A percentile compares a stretch with the other conserved stretches of the same genome.
These are phyloP conservation scores for Polydrusus pterygomalis DNA, from an alignment of 2,888 invertebrate genomes.

Conservation along the genomic window DNA sequence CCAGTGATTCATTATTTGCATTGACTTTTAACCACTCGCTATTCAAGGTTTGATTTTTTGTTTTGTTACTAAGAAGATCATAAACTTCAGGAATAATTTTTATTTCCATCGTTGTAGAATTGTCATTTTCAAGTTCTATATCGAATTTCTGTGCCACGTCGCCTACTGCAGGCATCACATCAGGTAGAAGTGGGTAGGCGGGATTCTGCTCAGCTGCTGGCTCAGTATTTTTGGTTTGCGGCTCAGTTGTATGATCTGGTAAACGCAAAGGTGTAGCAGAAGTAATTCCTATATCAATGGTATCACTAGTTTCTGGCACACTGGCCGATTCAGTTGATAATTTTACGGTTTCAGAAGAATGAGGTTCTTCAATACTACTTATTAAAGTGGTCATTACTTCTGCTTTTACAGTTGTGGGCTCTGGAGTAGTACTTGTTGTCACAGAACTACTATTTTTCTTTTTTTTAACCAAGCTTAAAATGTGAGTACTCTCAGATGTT, in stretches of 20 bases:
- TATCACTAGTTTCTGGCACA: conserved; percentile 11
- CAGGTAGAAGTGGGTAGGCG: conserved; percentile 74
- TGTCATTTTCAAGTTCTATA: conserved; percentile 55
- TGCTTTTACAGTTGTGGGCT: conserved; percentile 49
- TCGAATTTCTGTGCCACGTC: conserved; percentile 59
- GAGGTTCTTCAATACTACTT: conserved; percentile 43
- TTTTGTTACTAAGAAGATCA: conserved; percentile 63
- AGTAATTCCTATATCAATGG: not conserved
- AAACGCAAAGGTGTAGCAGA: conserved; percentile 10
- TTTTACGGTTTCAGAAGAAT: not conserved
- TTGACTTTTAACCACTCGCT: conserved; percentile 66
- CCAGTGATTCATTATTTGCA: conserved; percentile 49
- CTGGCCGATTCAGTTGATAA: not conserved
- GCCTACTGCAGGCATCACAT: conserved; percentile 71
- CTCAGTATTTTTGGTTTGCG: conserved; percentile 38
- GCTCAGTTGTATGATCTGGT: conserved; percentile 43
- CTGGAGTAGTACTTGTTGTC: conserved; percentile 46
- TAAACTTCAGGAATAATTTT: conserved; percentile 67
- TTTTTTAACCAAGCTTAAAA: conserved; percentile 63
- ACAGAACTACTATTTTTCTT: conserved; percentile 53
- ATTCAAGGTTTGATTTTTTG: conserved; percentile 61
- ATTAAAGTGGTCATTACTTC: conserved; percentile 47
- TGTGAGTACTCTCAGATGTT: conserved; percentile 61
- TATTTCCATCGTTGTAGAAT: conserved; percentile 40
- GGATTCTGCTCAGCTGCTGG: conserved; percentile 70